These are phyloP conservation scores for Epinephelus fuscoguttatus DNA, from an alignment of 2,113 vertebrate species.

Conservation along the genomic window DNA sequence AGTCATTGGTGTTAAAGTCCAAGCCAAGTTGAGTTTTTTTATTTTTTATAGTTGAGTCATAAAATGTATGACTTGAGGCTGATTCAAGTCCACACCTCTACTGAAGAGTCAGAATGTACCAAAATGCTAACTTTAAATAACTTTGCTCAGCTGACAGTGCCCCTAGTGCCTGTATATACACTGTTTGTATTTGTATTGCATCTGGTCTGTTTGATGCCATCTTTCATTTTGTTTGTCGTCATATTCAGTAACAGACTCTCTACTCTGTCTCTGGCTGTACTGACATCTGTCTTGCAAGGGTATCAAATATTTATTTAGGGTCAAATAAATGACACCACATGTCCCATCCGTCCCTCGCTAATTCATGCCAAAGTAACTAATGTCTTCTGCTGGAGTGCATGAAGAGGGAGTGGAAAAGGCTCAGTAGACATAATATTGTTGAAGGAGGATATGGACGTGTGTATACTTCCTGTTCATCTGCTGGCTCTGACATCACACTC, in stretches of 20 bases:
- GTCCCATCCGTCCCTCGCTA: not conserved
- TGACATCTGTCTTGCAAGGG: not conserved
- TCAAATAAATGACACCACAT: constrained; percentile 19
- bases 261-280: not conserved
- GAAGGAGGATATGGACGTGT: constrained; percentile 57
- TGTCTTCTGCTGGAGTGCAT: not conserved
- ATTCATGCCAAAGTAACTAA: constrained; percentile 9
- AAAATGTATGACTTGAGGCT: too few species aligned
- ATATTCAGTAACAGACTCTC: not conserved
- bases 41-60: too few species aligned
- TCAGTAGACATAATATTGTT: constrained; percentile 67
- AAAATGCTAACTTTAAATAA: not conserved
- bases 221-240: not conserved
- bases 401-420: constrained; percentile 48
- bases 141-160: not conserved
- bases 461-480: constrained; percentile 43
- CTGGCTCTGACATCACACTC: constrained; percentile 42
- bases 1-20: too few species aligned
- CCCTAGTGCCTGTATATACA: not conserved
- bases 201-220: not conserved
- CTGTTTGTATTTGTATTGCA: not conserved
- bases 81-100: too few species aligned
- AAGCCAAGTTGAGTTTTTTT: too few species aligned
- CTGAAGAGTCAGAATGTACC: not conserved
- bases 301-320: constrained; percentile 31